phyloP scores from a whole-genome alignment of 2,888 invertebrate genomes.

The Sarcophaga caerulescens region DNA sequence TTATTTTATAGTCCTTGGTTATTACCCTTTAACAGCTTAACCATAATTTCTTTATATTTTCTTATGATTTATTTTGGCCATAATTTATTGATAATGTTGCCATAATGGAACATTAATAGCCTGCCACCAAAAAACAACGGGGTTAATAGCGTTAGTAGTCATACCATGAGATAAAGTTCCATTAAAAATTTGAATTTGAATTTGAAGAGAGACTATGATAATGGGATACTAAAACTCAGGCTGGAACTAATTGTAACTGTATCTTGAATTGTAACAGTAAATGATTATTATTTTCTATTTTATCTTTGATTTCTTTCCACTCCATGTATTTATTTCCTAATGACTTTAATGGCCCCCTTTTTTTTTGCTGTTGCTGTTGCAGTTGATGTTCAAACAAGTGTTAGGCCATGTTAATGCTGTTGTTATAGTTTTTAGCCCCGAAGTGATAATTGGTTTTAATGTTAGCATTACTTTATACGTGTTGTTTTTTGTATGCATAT shows the following conservation, averaged over 20 bases:
- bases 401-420: not conserved
- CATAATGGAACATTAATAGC: not conserved
- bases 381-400: no score
- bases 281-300: not conserved
- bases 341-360: not conserved
- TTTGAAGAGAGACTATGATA: no score
- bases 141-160: not conserved
- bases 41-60: not conserved
- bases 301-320: not conserved
- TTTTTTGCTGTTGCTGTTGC: not conserved
- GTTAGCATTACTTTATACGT: conserved; percentile 1
- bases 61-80: conserved; percentile 14
- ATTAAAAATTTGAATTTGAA: not conserved
- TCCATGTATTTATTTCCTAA: not conserved
- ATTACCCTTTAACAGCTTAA: not conserved
- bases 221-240: no score
- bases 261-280: not conserved
- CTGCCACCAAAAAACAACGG: not conserved
- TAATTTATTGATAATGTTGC: conserved; percentile 26
- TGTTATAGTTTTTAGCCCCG: conserved; percentile 33
- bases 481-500: no score
- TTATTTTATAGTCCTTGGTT: no score
- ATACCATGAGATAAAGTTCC: not conserved
- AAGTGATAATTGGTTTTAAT: conserved; percentile 59
- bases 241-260: no score